Base-by-base conservation (phyloP, 2,113 vertebrate genomes). In the Tonatia bakeri region DNA sequence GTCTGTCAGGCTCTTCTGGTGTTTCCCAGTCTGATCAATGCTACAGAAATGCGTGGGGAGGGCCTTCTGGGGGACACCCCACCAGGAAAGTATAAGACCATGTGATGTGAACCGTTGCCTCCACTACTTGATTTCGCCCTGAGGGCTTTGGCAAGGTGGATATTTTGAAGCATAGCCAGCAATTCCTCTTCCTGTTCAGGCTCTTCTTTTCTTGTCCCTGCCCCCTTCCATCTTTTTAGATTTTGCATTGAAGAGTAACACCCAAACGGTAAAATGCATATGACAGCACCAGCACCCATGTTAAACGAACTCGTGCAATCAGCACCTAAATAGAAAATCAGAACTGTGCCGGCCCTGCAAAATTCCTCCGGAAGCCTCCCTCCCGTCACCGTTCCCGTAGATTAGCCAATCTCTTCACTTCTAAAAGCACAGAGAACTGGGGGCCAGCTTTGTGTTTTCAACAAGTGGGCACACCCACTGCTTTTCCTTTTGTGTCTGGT, bases 11-110 rank as follows among this genome's bases (percentile, higher is more conserved):
- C 31, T 64, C 8, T 45, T 33, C 45, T 0, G 22, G 36, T 0
- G 4, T 24, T 61, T 28, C n/a, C 31, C 47, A 43, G 47, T 76
- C 24, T 1, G 7, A 19, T 14, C 38, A 69, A 50, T 26, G 33
- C 16, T 31, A 2, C 5, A 0, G 4, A 61, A 40, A 28, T 6
- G 3, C 12, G 3, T 24, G 15, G 33, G 0, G n/a, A 73, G 64
- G 19, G 1, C 20, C 17, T 61, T 38, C 67, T 12, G 31, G n/a
- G 40, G 61, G 7, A 1, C 54, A 1, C 1, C 11, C 3, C 5
- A 28, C 4, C 26, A 31, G 33, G 40, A 26, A 45, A 75, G 45
- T 9, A 22, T 5, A 24, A 61, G 19, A 20, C 19, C 7, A 4
- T 17, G 7, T 16, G 64, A 72, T 40, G 4, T 12, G 43, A 89